phyloP scores from a whole-genome alignment of 1,140 invertebrate genomes.

The Zeugodacus cucurbitae region DNA sequence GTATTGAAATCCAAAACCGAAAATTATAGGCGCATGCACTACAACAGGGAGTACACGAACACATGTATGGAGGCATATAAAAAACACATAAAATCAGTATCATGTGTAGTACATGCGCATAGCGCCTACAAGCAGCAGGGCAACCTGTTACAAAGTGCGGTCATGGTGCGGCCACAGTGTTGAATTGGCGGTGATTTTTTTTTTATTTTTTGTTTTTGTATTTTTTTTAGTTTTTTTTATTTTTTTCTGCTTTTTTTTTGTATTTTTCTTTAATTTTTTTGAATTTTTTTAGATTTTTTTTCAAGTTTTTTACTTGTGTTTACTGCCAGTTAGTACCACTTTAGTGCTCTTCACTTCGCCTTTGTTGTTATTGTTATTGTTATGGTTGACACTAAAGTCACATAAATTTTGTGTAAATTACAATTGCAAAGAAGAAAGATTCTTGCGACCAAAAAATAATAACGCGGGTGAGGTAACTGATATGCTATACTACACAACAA shows the following conservation, averaged over 20 bases:
- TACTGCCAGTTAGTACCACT: not conserved
- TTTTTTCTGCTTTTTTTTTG: no score
- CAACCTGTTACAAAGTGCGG: slow-evolving; percentile 9
- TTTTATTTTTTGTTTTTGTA: not conserved
- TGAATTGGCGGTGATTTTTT: not conserved
- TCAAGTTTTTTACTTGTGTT: not conserved
- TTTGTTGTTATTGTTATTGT: slow-evolving; percentile 28
- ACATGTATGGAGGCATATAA: not conserved
- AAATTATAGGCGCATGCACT: not conserved
- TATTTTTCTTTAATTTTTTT: no score
- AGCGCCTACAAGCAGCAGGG: not conserved
- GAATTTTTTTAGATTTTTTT: not conserved
- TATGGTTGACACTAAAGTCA: slow-evolving; percentile 3
- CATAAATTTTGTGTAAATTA: slow-evolving; percentile 37
- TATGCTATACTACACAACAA: not conserved
- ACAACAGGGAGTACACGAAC: not conserved
- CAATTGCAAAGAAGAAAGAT: slow-evolving; percentile 18
- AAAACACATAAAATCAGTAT: not conserved
- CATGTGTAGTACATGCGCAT: not conserved
- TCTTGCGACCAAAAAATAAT: slow-evolving; percentile 19
- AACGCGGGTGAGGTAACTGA: slow-evolving; percentile 31
- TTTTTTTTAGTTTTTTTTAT: no score
- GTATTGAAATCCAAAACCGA: slow-evolving; percentile 23
- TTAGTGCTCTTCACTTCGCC: not conserved
- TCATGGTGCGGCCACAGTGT: not conserved